These are phyloP conservation scores for Eupithecia subumbrata DNA, from an alignment of 2,888 invertebrate genomes.

Conservation along the genomic window DNA sequence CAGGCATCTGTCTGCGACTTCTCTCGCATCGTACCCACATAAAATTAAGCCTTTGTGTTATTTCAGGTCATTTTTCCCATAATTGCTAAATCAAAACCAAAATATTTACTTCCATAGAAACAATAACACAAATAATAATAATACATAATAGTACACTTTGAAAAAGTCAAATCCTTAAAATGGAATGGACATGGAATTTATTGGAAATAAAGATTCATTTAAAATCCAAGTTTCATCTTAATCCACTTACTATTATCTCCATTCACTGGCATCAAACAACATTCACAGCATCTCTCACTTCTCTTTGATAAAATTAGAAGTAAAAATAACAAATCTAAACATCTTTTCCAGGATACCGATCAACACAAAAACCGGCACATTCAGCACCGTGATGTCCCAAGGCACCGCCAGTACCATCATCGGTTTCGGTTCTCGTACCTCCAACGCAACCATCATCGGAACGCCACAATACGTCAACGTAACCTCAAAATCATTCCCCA, in stretches of 20 bases:
- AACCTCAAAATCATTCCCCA: conserved; percentile 77
- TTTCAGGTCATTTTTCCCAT: no score
- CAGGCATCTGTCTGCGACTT: no score
- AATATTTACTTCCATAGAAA: no score
- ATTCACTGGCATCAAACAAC: not conserved
- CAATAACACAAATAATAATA: no score
- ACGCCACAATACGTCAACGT: conserved; percentile 80
- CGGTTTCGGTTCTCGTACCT: conserved; percentile 75
- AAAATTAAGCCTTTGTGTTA: no score
- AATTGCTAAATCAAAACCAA: no score
- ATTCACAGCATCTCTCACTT: not conserved
- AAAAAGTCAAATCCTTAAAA: no score
- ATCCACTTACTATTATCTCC: not conserved
- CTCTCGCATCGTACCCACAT: no score
- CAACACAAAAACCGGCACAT: conserved; percentile 73
- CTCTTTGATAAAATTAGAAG: not conserved
- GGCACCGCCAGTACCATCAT: conserved; percentile 78
- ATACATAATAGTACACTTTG: no score
- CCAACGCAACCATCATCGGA: conserved; percentile 71
- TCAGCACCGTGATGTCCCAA: conserved; percentile 80
- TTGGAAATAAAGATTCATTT: no score
- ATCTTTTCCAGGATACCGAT: conserved; percentile 67
- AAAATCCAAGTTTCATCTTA: not conserved
- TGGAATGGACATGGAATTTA: no score
- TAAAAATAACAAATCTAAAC: conserved; percentile 3